phyloP scores from a whole-genome alignment of 2,888 invertebrate genomes.

The Augochlorella aurata region DNA sequence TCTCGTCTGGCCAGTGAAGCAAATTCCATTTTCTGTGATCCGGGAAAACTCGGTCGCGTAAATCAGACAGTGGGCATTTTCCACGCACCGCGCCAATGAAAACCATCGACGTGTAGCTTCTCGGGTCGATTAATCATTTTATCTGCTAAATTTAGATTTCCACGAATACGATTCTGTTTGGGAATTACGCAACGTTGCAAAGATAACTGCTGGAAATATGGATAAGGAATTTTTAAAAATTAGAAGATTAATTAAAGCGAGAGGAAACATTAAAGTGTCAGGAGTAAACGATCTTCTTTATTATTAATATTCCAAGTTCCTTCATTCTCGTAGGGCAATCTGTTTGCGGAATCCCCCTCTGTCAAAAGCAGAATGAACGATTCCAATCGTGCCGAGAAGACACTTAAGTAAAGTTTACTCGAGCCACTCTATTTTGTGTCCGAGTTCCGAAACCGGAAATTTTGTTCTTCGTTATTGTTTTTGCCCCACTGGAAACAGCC shows the following conservation, averaged over 20 bases:
- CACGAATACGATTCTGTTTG: neutral
- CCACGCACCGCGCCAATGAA: neutral
- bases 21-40: constrained; percentile 8
- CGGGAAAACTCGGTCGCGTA: constrained; percentile 10
- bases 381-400: neutral
- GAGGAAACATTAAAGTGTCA: neutral
- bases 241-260: neutral
- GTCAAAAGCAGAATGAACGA: neutral
- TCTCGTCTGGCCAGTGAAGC: neutral
- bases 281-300: neutral
- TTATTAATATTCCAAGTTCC: neutral
- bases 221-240: neutral
- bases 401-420: neutral
- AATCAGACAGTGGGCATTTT: neutral
- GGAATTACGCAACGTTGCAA: neutral
- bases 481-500: no score
- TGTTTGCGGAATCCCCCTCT: neutral
- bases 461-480: neutral
- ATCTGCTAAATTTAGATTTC: neutral
- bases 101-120: neutral
- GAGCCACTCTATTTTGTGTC: neutral
- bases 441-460: neutral
- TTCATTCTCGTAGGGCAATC: neutral
- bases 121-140: neutral
- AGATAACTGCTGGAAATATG: neutral